Conservation (phyloP, 35 echinoderm and acorn worm species). For the Ptychodera flava region DNA sequence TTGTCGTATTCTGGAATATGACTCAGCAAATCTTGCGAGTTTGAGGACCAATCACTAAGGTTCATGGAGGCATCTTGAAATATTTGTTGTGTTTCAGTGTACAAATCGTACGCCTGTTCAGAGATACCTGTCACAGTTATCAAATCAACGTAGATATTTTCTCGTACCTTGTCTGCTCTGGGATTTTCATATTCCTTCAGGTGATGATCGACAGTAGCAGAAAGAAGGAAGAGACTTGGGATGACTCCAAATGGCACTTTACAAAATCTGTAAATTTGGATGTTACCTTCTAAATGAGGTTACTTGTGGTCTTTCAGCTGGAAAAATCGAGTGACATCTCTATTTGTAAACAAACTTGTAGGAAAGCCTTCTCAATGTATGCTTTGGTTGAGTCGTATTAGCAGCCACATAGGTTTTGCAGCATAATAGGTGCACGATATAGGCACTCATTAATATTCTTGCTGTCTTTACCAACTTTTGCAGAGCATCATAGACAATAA, state of each 20-base stretch:
- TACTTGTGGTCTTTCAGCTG: background rate
- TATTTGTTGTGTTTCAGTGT: too few species aligned
- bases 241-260: slow-evolving; percentile 20
- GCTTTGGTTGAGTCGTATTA: background rate
- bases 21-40: too few species aligned
- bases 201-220: slow-evolving; percentile 7
- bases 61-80: too few species aligned
- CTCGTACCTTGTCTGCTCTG: too few species aligned
- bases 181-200: background rate
- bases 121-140: too few species aligned
- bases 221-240: background rate
- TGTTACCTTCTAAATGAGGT: background rate
- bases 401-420: slow-evolving; percentile 3
- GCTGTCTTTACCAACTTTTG: background rate
- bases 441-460: slow-evolving; percentile 4
- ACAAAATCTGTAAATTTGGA: slow-evolving; percentile 8
- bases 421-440: background rate
- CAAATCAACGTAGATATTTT: too few species aligned
- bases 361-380: slow-evolving; percentile 22
- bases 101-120: too few species aligned
- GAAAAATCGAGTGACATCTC: slow-evolving; percentile 20
- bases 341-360: background rate
- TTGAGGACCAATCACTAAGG: too few species aligned
- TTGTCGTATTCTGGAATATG: too few species aligned
- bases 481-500: slow-evolving; percentile 17